Conservation (phyloP, 2,888 invertebrate genomes). For the Scaptomyza flava region DNA sequence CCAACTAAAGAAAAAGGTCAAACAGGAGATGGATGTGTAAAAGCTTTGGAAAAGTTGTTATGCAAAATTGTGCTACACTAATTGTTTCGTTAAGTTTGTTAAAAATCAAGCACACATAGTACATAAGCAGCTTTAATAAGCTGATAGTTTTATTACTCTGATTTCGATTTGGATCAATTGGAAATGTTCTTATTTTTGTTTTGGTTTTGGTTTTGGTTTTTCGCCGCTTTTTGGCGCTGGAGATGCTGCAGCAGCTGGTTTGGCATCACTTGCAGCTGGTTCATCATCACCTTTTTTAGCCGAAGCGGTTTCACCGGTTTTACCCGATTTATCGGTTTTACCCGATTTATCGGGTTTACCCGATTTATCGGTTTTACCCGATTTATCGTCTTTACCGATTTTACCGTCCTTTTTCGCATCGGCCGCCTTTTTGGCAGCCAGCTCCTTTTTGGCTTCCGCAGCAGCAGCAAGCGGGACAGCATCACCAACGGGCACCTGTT, state of each 20-base stretch:
- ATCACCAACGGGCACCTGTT: slow-evolving; percentile 58
- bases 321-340: no score
- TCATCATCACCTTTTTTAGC: background rate
- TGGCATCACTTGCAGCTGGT: background rate
- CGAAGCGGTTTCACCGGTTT: background rate
- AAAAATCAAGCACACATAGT: background rate
- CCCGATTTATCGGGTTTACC: no score
- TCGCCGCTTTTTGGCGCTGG: background rate
- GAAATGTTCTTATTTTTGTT: background rate
- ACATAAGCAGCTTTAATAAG: background rate
- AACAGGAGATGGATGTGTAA: no score
- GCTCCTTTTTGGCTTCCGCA: slow-evolving; percentile 17
- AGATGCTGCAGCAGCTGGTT: background rate
- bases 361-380: no score
- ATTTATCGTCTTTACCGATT: background rate
- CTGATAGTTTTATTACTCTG: background rate
- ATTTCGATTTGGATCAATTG: no score
- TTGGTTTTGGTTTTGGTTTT: background rate
- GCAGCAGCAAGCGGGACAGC: slow-evolving; percentile 22
- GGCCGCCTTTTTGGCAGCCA: slow-evolving; percentile 10
- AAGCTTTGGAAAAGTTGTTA: no score
- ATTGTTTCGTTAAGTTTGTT: background rate
- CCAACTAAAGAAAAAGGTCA: no score
- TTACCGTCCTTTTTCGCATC: background rate
- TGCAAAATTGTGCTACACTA: no score